Evolutionary conservation across 2,113 vertebrate species (phyloP), one percentile per base, ranked within the genome.

Genomic region (Notarius quadriscutis): DNA sequence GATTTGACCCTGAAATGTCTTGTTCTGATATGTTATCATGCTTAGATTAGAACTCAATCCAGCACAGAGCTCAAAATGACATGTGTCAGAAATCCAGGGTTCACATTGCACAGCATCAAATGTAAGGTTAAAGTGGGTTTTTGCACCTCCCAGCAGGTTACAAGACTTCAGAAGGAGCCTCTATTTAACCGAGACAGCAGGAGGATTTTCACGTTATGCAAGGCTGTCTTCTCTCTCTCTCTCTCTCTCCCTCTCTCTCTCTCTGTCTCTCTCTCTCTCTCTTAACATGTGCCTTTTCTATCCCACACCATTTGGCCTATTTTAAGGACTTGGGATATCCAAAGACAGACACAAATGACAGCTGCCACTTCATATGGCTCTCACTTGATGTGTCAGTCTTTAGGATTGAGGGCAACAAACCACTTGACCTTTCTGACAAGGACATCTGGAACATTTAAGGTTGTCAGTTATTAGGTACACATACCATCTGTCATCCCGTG

Each of bases 361-460:
- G 71, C 86, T 87, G 85, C 79, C 86, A 79, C 63, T 80, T 86
- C 86, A 75, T 80, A 88, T 88, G 89, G 79, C 69, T 87, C 83
- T 48, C 55, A 65, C 83, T 86, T 86, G 84, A 86, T 86, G 79
- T 83, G 84, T 89, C 53, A 83, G 58, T 87, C 78, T 84, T 71
- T 82, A 34, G 7, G 27, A 67, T 74, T 51, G 65, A 71, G 41
- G 58, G 83, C 65, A 84, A 81, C 85, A 81, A 84, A 84, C 50
- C 85, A 84, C 74, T 77, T 67, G 81, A 9, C 72, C 82, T 71
- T 83, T 62, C 84, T 78, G 82, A 84, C 72, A 81, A 86, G 84
- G 41, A 79, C 58, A 86, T 83, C 74, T 80, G 51, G 79, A 84
- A 84, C 41, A 22, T 75, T 62, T 57, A 27, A 84, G 22, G 50